Evolutionary conservation across 2,888 invertebrate species (phyloP), one percentile per base, ranked within the genome.

Genomic region (Drosophila pseudotakahashii): DNA sequence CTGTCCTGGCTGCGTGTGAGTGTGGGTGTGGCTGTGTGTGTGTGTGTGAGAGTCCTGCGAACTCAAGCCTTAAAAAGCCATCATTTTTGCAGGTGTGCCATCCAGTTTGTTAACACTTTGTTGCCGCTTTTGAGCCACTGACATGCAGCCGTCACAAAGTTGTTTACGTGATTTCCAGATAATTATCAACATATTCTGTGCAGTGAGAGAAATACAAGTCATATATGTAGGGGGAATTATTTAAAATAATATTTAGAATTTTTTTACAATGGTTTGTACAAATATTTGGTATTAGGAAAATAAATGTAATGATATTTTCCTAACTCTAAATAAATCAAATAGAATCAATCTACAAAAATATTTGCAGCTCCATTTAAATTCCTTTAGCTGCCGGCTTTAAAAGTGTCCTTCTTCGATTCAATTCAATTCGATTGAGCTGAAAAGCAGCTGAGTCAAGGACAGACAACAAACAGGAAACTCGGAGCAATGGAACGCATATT

Each of bases 401-500:
- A 60, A 62, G 41, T 30, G n/a, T 13, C n/a, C 32, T 23, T n/a
- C 13, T 45, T 39, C 39, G 16, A 16, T 53, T 57, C 32, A 7
- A 4, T 44, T 57, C 42, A 10, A 62, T 66, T 44, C 44, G 54
- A 36, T 60, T 47, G 68, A 67, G 79, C 67, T 68, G 64, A 76
- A 68, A 68, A 66, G 61, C 39, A 41, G 64, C 37, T 32, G 59
- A 66, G 67, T 79, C 53, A 60, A 62, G 72, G 76, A 54, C 78
- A 70, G 80, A 81, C 71, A 69, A 74, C 62, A 75, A 84, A 81
- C 81, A 81, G 85, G 76, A 75, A 42, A 10, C 44, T 42, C 37
- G 48, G 36, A 47, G 51, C 75, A 54, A 75, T 71, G 84, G 81
- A 81, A 73, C 78, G 84, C 81, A 81, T 81, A 87, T 87, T 81